phyloP scores from a whole-genome alignment of 2,888 invertebrate genomes.

The Leptinotarsa haldemani region DNA sequence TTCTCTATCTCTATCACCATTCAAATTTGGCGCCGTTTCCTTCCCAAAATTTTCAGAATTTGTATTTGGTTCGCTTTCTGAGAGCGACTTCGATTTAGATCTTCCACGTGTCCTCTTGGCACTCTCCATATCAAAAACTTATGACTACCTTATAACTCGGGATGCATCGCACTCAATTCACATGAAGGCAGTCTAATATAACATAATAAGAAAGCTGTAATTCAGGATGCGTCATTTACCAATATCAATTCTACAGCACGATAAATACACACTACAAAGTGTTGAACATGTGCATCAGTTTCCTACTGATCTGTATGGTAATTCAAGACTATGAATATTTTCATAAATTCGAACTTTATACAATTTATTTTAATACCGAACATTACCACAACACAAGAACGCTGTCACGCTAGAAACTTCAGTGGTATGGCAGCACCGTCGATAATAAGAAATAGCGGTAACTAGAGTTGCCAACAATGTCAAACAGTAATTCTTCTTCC shows the following conservation, averaged over 20 bases:
- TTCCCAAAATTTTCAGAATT: conserved; percentile 24
- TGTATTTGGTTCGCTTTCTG: conserved; percentile 32
- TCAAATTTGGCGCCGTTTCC: conserved; percentile 40
- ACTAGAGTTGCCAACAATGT: not conserved
- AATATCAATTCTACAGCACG: conserved; percentile 5
- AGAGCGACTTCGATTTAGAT: conserved; percentile 33
- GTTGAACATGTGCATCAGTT: not conserved
- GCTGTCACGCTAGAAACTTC: conserved; percentile 4
- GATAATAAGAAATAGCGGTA: not conserved
- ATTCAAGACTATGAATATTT: not conserved
- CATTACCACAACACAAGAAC: not conserved
- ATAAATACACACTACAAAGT: not conserved
- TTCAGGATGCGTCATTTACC: conserved; percentile 24
- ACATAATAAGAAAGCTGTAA: conserved; percentile 4
- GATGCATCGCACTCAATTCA: conserved; percentile 11
- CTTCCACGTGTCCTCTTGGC: conserved; percentile 36
- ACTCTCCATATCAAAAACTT: conserved; percentile 32
- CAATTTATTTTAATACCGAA: not conserved
- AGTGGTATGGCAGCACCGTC: not conserved
- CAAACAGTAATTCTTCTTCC: not conserved
- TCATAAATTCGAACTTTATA: conserved; percentile 12
- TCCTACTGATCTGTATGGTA: not conserved
- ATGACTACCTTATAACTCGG: not conserved
- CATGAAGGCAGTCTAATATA: not conserved
- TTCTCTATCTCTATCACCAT: conserved; percentile 27